phyloP scores from a whole-genome alignment of 2,888 invertebrate genomes.

The Agrypnus murinus region DNA sequence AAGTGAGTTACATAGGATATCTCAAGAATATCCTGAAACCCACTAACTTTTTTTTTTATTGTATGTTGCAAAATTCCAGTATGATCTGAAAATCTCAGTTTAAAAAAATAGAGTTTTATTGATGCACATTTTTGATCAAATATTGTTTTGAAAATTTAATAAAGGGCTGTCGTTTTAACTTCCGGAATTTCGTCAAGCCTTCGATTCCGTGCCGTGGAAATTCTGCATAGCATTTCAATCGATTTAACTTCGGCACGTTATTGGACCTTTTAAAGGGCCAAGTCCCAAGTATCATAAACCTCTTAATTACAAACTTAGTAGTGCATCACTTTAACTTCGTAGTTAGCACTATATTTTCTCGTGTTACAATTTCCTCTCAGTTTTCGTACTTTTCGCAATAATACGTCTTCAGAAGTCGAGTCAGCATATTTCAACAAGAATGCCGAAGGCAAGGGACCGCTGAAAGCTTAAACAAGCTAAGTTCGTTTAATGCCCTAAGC shows the following conservation, averaged over 20 bases:
- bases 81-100: no score
- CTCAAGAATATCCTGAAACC: no score
- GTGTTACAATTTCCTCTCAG: slow-evolving; percentile 7
- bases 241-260: neutral
- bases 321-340: slow-evolving; percentile 15
- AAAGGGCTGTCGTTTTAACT: slow-evolving; percentile 4
- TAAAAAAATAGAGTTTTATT: slow-evolving; percentile 1
- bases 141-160: slow-evolving; percentile 12
- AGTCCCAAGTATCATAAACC: neutral
- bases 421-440: slow-evolving; percentile 46
- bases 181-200: neutral
- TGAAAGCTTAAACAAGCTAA: slow-evolving; percentile 41
- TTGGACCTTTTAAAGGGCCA: neutral
- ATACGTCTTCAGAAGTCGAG: slow-evolving; percentile 36
- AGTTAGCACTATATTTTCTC: slow-evolving; percentile 21
- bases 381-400: slow-evolving; percentile 10
- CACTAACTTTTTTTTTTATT: no score
- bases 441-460: slow-evolving; percentile 32
- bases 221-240: neutral
- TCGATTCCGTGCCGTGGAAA: neutral
- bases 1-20: no score
- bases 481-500: slow-evolving; percentile 39
- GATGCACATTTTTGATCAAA: slow-evolving; percentile 12
- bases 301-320: slow-evolving; percentile 31
- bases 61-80: no score